Evolutionary conservation across 2,113 vertebrate species (phyloP), one percentile per base, ranked within the genome.

Genomic region (Trogon melanurus): DNA sequence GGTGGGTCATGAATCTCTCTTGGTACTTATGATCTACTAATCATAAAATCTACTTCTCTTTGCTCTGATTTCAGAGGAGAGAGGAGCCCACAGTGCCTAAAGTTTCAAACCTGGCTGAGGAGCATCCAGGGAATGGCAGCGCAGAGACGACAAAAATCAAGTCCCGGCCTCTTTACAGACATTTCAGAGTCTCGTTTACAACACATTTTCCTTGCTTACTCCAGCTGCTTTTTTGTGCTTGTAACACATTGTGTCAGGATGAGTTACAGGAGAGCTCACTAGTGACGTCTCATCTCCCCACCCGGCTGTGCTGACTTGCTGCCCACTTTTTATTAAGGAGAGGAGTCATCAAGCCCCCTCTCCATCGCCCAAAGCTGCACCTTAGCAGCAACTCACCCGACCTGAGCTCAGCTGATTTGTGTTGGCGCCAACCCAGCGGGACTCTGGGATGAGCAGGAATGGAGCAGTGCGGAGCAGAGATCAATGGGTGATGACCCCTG

Each of bases 11-110:
- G 29, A 78, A 75, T 25, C 57, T 30, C 61, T 84, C 16, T 30
- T 76, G 44, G 58, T 36, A 72, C 53, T 38, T 73, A 54, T 4
- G 12, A 61, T n/a, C 34, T 51, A 70, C 47, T 34, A 9, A 71
- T 82, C 57, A 66, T 74, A 88, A 82, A 85, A 92, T 58, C n/a
- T 66, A 62, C 74, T 87, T 72, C 66, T 70, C 67, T 83, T 61
- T 83, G 23, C 57, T 73, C 56, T 89, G 53, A 23, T 86, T 89
- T 89, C 74, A 72, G 65, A 73, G 71, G 30, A 75, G 19, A 79
- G 34, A 85, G 47, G 15, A 78, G 12, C 57, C 74, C 8, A 12
- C 4, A 44, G 32, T 23, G 69, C 4, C 8, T 47, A 62, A 58
- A 91, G 22, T 36, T 36, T 86, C n/a, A n/a, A 73, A 48, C n/a